Conservation (phyloP, 2,113 vertebrate genomes). For the Dromiciops gliroides region DNA sequence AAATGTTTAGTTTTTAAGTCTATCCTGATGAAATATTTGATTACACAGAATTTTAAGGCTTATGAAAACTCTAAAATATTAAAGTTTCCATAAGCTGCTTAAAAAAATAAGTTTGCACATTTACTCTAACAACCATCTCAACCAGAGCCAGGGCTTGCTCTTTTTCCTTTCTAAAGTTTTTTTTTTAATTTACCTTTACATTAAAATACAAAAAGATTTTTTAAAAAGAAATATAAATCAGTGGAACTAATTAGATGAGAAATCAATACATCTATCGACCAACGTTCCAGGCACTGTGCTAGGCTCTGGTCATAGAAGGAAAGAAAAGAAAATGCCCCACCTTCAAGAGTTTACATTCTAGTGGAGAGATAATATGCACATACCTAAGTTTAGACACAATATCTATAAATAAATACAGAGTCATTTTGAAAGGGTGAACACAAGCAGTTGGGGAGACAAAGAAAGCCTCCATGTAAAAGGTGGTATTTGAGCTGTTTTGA, state of each 20-base stretch:
- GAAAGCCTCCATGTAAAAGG: no score
- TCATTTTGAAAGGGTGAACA: background rate
- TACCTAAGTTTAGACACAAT: background rate
- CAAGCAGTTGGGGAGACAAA: background rate
- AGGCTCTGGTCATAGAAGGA: background rate
- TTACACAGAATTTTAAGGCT: constrained; percentile 27
- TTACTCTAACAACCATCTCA: background rate
- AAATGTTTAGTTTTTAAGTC: constrained; percentile 51
- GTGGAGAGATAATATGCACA: background rate
- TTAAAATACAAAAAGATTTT: background rate
- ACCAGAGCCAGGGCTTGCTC: background rate
- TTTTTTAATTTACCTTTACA: background rate
- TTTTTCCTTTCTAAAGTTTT: background rate
- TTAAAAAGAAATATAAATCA: background rate
- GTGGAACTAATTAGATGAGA: background rate
- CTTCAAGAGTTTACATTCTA: background rate
- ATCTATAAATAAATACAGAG: background rate
- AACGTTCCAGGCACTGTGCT: background rate
- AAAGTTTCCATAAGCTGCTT: background rate
- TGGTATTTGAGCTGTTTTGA: background rate
- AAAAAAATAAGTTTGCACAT: background rate
- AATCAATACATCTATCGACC: background rate
- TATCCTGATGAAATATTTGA: constrained; percentile 35
- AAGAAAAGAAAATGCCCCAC: background rate
- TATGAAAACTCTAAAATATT: constrained; percentile 31